phyloP scores from a whole-genome alignment of 2,888 invertebrate species.

The Parnassius glacialis region DNA sequence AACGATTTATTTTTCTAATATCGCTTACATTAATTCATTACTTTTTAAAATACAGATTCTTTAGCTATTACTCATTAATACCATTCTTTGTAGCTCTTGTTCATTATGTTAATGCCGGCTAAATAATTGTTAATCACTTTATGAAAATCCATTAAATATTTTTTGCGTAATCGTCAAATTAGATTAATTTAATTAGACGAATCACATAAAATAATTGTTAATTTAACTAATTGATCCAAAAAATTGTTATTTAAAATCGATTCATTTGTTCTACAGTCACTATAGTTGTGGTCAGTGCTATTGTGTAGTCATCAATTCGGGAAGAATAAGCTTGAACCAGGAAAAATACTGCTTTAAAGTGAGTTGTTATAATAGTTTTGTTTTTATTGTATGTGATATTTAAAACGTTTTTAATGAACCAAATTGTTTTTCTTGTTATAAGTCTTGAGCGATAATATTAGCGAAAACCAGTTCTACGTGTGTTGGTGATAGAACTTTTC shows the following conservation, averaged over 20 bases:
- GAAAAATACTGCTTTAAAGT: not conserved
- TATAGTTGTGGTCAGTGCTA: not conserved
- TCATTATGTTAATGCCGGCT: not conserved
- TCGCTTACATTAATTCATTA: no score
- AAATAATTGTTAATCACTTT: not conserved
- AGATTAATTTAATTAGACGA: not conserved
- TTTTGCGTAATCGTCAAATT: conserved; percentile 6
- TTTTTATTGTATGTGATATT: not conserved
- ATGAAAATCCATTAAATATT: conserved; percentile 13
- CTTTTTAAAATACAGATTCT: no score
- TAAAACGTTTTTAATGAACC: not conserved
- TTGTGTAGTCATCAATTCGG: not conserved
- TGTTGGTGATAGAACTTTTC: no score
- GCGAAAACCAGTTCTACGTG: no score
- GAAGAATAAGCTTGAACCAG: not conserved
- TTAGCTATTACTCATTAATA: no score
- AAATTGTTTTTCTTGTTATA: no score
- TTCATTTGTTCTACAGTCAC: not conserved
- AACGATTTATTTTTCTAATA: no score
- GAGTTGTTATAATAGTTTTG: not conserved
- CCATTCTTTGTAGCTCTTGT: not conserved
- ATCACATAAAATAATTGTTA: conserved; percentile 1
- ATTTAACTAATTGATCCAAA: conserved; percentile 15
- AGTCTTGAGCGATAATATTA: no score
- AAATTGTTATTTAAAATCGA: conserved; percentile 1